These are phyloP conservation scores for Penelope pileata DNA, from an alignment of 2,113 vertebrate genomes.

Conservation along the genomic window DNA sequence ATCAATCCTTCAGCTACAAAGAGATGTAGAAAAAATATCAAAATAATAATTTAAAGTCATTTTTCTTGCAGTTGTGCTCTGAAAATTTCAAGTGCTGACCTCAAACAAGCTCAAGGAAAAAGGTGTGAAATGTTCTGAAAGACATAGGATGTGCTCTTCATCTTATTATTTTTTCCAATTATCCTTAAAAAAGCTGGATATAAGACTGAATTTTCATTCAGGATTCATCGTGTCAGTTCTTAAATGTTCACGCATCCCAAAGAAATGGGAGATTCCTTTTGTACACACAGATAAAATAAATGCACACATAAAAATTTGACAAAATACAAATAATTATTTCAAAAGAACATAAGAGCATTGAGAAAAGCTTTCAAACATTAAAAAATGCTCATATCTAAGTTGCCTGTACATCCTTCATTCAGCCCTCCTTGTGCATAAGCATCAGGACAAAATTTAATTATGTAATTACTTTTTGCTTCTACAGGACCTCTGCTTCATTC, in stretches of 20 bases:
- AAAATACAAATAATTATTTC: neutral
- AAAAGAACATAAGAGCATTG: neutral
- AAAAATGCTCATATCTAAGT: neutral
- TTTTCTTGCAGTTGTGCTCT: neutral
- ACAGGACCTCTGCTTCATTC: neutral
- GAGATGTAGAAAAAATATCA: neutral
- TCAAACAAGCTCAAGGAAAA: neutral
- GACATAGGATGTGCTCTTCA: neutral
- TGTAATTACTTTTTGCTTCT: neutral
- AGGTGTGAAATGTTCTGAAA: neutral
- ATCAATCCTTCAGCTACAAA: neutral
- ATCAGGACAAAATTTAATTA: constrained; percentile 37
- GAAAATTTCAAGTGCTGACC: neutral
- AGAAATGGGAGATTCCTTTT: neutral
- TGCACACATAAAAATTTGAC: neutral
- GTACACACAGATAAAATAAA: neutral
- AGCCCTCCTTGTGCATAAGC: neutral
- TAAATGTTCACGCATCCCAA: neutral
- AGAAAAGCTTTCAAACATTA: neutral
- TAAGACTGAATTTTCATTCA: neutral
- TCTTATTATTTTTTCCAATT: neutral
- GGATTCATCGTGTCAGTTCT: neutral
- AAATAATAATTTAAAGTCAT: neutral
- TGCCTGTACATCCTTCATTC: neutral
- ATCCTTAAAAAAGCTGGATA: neutral